These are phyloP conservation scores for Caloenas nicobarica DNA, from an alignment of 2,113 vertebrate species.

Conservation along the genomic window DNA sequence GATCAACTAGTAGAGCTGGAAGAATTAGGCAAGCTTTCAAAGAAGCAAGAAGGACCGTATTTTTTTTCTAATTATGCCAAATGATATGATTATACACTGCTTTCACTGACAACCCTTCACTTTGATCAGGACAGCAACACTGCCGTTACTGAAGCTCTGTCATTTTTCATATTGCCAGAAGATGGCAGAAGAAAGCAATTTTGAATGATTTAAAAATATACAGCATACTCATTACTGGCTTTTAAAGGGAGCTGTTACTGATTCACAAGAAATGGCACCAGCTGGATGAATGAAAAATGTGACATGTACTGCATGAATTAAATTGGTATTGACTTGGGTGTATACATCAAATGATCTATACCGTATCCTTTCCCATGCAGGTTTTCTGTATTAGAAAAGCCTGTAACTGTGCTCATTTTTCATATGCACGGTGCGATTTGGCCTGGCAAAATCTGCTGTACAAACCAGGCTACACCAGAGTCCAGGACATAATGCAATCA, in stretches of 20 bases:
- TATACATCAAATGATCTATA: background rate
- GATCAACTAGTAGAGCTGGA: background rate
- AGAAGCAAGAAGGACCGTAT: background rate
- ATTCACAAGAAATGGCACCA: background rate
- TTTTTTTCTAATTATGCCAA: background rate
- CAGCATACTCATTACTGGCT: background rate
- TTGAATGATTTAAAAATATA: background rate
- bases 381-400: background rate
- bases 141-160: background rate
- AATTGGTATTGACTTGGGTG: background rate
- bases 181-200: conserved; percentile 62
- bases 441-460: background rate
- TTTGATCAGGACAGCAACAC: background rate
- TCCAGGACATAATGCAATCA: background rate
- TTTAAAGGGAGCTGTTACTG: background rate
- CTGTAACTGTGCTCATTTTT: background rate
- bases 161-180: conserved; percentile 32
- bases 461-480: background rate
- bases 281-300: background rate
- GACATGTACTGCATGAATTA: background rate
- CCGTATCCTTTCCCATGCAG: background rate
- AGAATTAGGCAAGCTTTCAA: background rate
- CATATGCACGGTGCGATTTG: background rate
- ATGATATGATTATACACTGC: background rate
- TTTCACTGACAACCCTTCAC: background rate